These are phyloP conservation scores for Drosophila elegans DNA, from an alignment of 1,140 invertebrate genomes.

Conservation along the genomic window DNA sequence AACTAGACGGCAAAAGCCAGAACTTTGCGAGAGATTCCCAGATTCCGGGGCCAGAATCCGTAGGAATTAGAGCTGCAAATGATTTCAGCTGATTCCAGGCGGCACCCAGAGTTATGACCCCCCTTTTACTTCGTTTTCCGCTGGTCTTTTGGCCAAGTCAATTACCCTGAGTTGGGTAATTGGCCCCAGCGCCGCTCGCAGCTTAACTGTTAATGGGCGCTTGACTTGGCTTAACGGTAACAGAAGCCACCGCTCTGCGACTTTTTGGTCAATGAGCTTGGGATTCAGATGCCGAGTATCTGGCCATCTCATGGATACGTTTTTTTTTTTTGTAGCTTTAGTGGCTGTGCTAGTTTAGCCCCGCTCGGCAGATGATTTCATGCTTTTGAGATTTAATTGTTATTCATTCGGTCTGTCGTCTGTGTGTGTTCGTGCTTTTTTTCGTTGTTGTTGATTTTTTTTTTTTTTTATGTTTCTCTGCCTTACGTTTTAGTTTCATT, in stretches of 20 bases:
- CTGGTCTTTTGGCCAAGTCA: constrained; percentile 40
- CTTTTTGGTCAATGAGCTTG: constrained; percentile 79
- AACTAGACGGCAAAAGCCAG: constrained; percentile 57
- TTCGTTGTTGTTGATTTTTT: neutral
- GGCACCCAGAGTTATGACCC: constrained; percentile 48
- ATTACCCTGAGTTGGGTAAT: constrained; percentile 75
- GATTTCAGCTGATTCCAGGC: constrained; percentile 60
- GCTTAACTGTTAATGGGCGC: constrained; percentile 80
- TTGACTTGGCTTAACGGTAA: constrained; percentile 76
- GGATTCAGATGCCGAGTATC: constrained; percentile 20
- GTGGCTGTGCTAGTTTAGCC: constrained; percentile 41
- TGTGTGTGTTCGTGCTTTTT: constrained; percentile 48
- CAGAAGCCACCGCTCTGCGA: constrained; percentile 35
- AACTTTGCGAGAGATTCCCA: constrained; percentile 25
- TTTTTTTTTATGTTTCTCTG: constrained; percentile 38
- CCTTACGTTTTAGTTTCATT: constrained; percentile 71
- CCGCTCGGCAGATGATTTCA: constrained; percentile 76
- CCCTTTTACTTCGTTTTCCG: neutral
- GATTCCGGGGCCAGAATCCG: constrained; percentile 19
- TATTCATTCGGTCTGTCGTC: constrained; percentile 69
- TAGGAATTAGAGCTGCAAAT: constrained; percentile 43
- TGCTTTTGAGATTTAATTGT: constrained; percentile 83
- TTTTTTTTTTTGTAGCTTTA: constrained; percentile 2
- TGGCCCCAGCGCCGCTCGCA: constrained; percentile 55
- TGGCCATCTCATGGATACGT: constrained; percentile 50